Base-by-base conservation (phyloP, 2,797 vertebrate species). In the Macropodus opercularis region DNA sequence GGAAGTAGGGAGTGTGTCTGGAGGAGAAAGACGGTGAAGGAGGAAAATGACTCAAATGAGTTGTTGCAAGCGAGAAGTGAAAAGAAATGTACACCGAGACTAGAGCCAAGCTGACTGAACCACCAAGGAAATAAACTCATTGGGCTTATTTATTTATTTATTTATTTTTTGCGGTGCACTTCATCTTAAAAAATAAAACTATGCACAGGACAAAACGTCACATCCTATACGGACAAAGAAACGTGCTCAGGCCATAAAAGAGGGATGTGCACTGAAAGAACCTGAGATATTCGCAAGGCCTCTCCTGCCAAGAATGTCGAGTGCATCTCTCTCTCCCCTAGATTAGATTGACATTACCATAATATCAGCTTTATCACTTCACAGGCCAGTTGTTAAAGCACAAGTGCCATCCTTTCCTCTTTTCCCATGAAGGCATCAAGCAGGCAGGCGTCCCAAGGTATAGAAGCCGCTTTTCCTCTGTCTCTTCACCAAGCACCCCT, bases 301-400 rank as follows among this genome's bases (percentile, higher is more conserved):
- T 29, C 36, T 62, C 41, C 69, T 80, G 79, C 87, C 83, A 87
- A 80, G 69, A 66, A 78, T 88, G 83, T 87, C 63, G 53, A 58
- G 55, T 49, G 70, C 71, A 89, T 81, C 70, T 82, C 68, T 80
- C 81, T 85, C 63, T 77, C 76, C 75, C n/a, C 79, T 85, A n/a
- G 89, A 91, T 92, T 91, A 90, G 78, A 81, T 56, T 83, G 58
- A 84, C 84, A 92, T 91, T 92, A 89, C 78, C 89, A 92, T 92
- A 90, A 91, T 85, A 89, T 91, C 83, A 51, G 86, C 87, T 90
- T 90, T 90, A 86, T 89, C 85, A 91, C 87, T 87, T 90, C 69
- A 43, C 75, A 84, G 87, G 82, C 85, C 86, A 85, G 84, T 86
- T 85, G 85, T 85, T 76, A 83, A 77, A 36, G 27, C 58, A 66